These are phyloP conservation scores for Drosophila gunungcola DNA, from an alignment of 1,140 invertebrate species.

Conservation along the genomic window DNA sequence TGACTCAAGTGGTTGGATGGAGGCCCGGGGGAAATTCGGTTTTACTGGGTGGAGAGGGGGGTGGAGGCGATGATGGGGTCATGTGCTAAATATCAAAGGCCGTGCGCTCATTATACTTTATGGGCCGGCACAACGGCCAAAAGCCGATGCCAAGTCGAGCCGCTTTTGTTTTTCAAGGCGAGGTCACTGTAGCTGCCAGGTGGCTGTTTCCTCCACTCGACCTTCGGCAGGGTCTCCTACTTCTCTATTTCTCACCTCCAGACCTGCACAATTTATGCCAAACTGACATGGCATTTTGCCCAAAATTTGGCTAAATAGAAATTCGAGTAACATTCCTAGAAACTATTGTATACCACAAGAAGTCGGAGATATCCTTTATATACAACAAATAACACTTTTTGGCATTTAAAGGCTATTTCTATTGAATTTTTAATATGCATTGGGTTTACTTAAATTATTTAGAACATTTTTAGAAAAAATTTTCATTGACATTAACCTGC, in stretches of 20 bases:
- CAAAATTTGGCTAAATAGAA: slow-evolving; percentile 8
- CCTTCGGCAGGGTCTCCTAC: slow-evolving; percentile 26
- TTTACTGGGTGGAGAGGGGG: background rate
- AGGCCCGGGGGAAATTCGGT: slow-evolving; percentile 13
- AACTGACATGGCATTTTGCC: slow-evolving; percentile 38
- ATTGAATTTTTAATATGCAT: too few species aligned
- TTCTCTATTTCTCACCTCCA: slow-evolving; percentile 30
- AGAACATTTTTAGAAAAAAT: too few species aligned
- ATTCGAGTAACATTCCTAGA: background rate
- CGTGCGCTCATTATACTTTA: slow-evolving; percentile 77
- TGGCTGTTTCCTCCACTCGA: slow-evolving; percentile 27
- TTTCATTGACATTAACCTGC: too few species aligned
- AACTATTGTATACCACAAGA: too few species aligned
- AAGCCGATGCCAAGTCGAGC: slow-evolving; percentile 42
- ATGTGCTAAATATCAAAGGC: slow-evolving; percentile 80
- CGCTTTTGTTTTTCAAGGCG: slow-evolving; percentile 22
- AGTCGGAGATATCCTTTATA: background rate
- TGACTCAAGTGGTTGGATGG: slow-evolving; percentile 23
- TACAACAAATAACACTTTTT: too few species aligned
- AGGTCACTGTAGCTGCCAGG: slow-evolving; percentile 1
- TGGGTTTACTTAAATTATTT: too few species aligned
- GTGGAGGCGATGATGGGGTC: slow-evolving; percentile 25
- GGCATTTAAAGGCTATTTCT: too few species aligned
- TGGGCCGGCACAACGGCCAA: slow-evolving; percentile 46
- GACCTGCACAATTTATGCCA: slow-evolving; percentile 40